phyloP scores from a whole-genome alignment of 2,797 vertebrate species.

The Vultur gryphus region DNA sequence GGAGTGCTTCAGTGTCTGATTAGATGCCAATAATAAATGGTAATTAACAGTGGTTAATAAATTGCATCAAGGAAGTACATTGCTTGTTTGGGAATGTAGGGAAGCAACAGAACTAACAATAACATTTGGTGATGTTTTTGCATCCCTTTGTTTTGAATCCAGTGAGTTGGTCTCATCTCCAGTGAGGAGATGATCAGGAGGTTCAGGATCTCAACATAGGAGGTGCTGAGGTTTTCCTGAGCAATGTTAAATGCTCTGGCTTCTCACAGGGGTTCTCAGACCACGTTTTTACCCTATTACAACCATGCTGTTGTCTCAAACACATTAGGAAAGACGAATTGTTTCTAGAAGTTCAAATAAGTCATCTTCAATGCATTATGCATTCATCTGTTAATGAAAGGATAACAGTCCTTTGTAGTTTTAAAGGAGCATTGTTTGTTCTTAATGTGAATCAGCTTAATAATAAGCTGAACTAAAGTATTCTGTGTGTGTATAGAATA shows the following conservation, averaged over 20 bases:
- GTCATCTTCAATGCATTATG: background rate
- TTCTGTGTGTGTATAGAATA: background rate
- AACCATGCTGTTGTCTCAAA: background rate
- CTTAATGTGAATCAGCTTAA: background rate
- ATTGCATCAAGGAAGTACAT: background rate
- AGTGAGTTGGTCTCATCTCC: background rate
- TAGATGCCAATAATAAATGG: background rate
- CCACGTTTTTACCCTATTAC: background rate
- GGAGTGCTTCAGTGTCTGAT: background rate
- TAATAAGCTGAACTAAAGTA: background rate
- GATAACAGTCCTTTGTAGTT: background rate
- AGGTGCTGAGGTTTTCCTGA: background rate
- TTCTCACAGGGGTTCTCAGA: background rate
- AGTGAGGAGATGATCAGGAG: background rate
- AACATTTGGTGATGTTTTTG: background rate
- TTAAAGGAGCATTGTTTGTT: background rate
- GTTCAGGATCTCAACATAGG: background rate
- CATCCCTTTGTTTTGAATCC: background rate
- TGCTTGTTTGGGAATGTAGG: background rate
- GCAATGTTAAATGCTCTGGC: background rate
- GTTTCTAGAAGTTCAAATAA: background rate
- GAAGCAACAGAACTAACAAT: background rate
- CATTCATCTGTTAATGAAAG: background rate
- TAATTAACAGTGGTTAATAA: background rate
- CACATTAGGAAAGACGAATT: background rate